Base-by-base conservation (phyloP, 2,888 invertebrate species). In the Ecliptopera silaceata region DNA sequence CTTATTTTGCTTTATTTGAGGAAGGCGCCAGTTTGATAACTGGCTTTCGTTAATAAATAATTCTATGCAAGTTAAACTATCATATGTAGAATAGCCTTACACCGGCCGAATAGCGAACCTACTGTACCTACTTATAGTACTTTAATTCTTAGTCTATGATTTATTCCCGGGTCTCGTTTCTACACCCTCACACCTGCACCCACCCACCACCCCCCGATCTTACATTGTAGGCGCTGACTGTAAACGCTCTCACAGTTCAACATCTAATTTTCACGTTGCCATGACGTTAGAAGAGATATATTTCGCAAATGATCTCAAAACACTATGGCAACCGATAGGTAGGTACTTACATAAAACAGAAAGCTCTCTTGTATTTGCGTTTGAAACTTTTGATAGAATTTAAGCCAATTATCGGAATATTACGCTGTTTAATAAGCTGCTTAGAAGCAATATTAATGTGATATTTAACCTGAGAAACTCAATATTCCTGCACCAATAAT, bases 221-320 rank as follows among this genome's bases (percentile, higher is more conserved):
- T 53, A 60, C 49, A 50, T 41, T 44, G 50, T 51, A 59, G 42
- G 56, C 63, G 65, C 62, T 65, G 58, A 68, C 66, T 71, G 71
- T 66, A 71, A 66, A 63, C 70, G 66, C 66, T 71, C 70, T 65
- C 66, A 69, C 64, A 61, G 66, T 63, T 68, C 69, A 72, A 71
- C 74, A 73, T 76, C 74, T 72, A 72, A 78, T 77, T 77, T 77
- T 67, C 65, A 70, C 68, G 76, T 82, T 78, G 72, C 78, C 68
- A 77, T 83, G 79, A 77, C 74, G 77, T 79, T 77, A 79, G 76
- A 79, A 74, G 61, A 59, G 66, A 63, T 69, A 64, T 64, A 8
- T 13, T 39, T 39, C n/a, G 20, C 4, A 44, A 50, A 46, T 46
- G 26, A 42, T 41, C 31, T 20, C 15, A 12, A 20, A 31, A 12